These are phyloP conservation scores for Vesta saturnalis DNA, from an alignment of 2,888 invertebrate species.

Conservation along the genomic window DNA sequence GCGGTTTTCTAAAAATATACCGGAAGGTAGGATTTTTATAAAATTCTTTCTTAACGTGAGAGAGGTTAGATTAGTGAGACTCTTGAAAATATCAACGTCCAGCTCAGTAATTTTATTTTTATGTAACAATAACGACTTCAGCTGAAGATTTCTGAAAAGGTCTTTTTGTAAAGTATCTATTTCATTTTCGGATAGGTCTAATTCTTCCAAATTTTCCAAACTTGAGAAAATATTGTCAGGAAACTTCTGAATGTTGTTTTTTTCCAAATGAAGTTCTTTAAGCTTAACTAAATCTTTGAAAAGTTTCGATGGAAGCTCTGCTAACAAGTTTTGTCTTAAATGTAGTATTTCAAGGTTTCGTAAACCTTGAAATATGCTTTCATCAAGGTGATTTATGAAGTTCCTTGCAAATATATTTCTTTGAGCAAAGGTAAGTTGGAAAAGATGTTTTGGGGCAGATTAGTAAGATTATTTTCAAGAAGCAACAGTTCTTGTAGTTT, in stretches of 20 bases:
- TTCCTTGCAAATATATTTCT: too few species aligned
- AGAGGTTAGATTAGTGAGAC: not conserved
- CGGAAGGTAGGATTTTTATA: not conserved
- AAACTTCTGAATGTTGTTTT: slow-evolving; percentile 5
- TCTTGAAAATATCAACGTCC: not conserved
- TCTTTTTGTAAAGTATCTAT: not conserved
- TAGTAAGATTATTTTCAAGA: too few species aligned
- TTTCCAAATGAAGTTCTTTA: not conserved
- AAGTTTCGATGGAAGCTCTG: not conserved
- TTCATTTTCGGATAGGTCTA: slow-evolving; percentile 10
- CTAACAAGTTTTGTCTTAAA: slow-evolving; percentile 9
- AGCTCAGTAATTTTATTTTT: slow-evolving; percentile 9
- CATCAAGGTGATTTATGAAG: too few species aligned
- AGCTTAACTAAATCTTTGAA: slow-evolving; percentile 6
- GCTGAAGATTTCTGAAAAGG: not conserved
- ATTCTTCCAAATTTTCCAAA: not conserved
- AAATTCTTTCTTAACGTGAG: not conserved
- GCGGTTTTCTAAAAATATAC: not conserved
- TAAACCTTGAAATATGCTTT: too few species aligned
- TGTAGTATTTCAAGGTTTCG: too few species aligned
- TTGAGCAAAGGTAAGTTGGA: too few species aligned
- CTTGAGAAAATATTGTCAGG: not conserved
- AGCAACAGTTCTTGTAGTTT: too few species aligned
- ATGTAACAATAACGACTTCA: not conserved
- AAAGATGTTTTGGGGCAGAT: too few species aligned